Evolutionary conservation across 1,140 invertebrate species (phyloP), one percentile per base, ranked within the genome.

Genomic region (Achroia grisella): DNA sequence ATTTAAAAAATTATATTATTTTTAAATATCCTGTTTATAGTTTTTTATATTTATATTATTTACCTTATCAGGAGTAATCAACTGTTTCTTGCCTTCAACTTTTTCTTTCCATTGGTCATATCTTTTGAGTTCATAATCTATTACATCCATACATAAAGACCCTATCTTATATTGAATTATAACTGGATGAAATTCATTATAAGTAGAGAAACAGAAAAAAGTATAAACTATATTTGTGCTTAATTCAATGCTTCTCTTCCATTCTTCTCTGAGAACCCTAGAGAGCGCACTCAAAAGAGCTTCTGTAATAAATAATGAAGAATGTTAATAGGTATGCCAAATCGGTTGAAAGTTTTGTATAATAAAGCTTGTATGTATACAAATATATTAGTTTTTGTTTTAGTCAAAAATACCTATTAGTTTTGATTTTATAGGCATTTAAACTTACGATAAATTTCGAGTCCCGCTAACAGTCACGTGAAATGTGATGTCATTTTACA

Each of bases 181-280:
- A 8, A 98, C 91, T 29, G 92, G 91, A 81, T 99, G 98, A 87
- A 99, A 99, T 69, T 96, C 92, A 56, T 93, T 93, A 74, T 98
- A 99, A n/a, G 94, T 94, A 8, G 97, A 98, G 79, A 99, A 98
- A 75, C 96, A 98, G 73, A 98, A 97, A 86, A 99, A 99, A 54
- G 96, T 95, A 73, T 97, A 97, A 50, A 98, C 93, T 70, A 99
- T 97, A 81, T 98, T 98, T 58, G 95, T 98, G 44, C 96, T 97
- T 17, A 99, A 82, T 79, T 99, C 97, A 63, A 98, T 93, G 76
- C 96, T 98, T 71, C 94, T 93, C 85, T 94, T 95, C 93, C 97
- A 99, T 86, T 99, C 98, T 88, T 99, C 98, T 63, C 97, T 89
- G 30, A 99, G 83, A 15, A 99, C 96, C 71, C 98, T 89, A 4